Base-by-base conservation (phyloP, 2,113 vertebrate genomes). In the Rhinogobius similis region DNA sequence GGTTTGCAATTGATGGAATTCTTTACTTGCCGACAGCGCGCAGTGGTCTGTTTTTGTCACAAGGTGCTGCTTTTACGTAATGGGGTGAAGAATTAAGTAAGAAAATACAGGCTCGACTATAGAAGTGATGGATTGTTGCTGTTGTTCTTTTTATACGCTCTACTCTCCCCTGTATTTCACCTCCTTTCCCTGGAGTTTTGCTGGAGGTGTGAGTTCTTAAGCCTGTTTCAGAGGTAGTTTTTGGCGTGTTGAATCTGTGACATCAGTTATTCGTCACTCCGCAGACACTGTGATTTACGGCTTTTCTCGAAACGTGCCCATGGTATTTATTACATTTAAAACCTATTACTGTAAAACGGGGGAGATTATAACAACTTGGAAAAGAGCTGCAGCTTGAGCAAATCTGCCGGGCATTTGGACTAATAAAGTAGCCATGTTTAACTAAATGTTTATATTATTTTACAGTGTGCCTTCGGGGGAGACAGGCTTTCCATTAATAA, bases 381-480 rank as follows among this genome's bases (percentile, higher is more conserved):
- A 86, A 85, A 81, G 68, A 68, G 41, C 82, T 72, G 68, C 70
- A 73, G 75, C 79, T 89, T 76, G 75, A 75, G 82, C 73, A 79
- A 86, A 81, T 77, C 64, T 41, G 70, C 59, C 67, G 76, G 63
- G 69, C 58, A 75, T 85, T 83, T 82, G 43, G 76, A 87, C 77
- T 77, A 83, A 83, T 84, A 87, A 91, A 90, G 86, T 76, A 83
- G 83, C 79, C 72, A 79, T 62, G 78, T 80, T 88, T 83, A 72
- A 65, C 73, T 74, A 86, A 87, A 86, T 91, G 83, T 89, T 89
- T 86, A 87, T 86, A 84, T 88, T 87, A 82, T 81, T 86, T 89
- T 79, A 91, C 76, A 76, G 79, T 79, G 84, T 53, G 82, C 81
- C 87, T 86, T 77, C 72, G 82, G 83, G 78, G 80, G 83, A 78